Base-by-base conservation (phyloP, 2,888 invertebrate genomes). In the Tachina lurida region DNA sequence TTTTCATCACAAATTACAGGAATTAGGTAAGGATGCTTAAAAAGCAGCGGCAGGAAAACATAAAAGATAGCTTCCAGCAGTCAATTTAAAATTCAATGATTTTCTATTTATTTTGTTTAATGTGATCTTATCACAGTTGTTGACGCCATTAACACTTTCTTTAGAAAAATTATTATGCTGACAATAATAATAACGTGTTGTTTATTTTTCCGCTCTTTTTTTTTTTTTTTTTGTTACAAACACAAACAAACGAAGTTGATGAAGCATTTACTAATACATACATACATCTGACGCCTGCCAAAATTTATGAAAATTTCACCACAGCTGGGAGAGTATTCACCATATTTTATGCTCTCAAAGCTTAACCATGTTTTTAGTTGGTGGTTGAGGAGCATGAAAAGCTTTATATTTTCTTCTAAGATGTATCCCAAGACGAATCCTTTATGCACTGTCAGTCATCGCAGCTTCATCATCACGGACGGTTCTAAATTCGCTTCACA, bases 391-490 rank as follows among this genome's bases (percentile, higher is more conserved):
- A 43, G 58, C 19, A 67, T 31, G 31, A 84, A 81, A 76, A 86
- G 82, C 82, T 83, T 75, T 62, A 13, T n/a, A 1, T 10, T 41
- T 67, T 1, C 45, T 49, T 43, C 45, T 63, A 65, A 58, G 52
- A 43, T 45, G 31, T 60, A 12, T 52, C 68, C 12, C 19, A 54
- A 17, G 12, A 15, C n/a, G 15, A 65, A 78, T 70, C 31, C 58
- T 58, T 60, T 70, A 70, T 45, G 31, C 17, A 58, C 56, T 84
- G 87, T 73, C 88, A 90, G 90, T 90, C 90, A 87, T 88, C 87
- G 84, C 88, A 84, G 88, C 88, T 82, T 88, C 84, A 87, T 88
- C 89, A 82, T 87, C 75, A 82, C 87, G 87, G 84, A 80, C 87
- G 87, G 90, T 89, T 88, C 80, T 81, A 79, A 79, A 79, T 77